phyloP scores from a whole-genome alignment of 2,797 vertebrate genomes.

The Cetoscarus ocellatus region DNA sequence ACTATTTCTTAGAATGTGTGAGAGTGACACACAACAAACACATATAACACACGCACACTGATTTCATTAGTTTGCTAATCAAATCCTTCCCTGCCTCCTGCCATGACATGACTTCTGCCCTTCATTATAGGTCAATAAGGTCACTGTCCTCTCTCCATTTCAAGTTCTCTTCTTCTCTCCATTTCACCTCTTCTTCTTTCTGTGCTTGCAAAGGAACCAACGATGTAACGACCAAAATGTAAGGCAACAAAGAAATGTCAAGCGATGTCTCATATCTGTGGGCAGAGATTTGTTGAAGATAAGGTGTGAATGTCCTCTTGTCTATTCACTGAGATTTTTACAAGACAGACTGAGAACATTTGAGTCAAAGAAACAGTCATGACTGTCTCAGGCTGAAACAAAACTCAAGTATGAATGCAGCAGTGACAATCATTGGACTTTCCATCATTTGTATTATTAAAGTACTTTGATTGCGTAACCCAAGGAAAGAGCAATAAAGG shows the following conservation, averaged over 20 bases:
- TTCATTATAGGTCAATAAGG: constrained; percentile 39
- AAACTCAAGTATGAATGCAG: constrained; percentile 1
- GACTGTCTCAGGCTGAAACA: constrained; percentile 27
- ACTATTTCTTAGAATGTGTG: constrained; percentile 31
- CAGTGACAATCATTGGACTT: too few species aligned
- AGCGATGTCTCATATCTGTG: constrained; percentile 1
- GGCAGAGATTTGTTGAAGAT: constrained; percentile 1
- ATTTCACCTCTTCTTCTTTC: neutral
- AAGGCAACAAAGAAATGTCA: constrained; percentile 11
- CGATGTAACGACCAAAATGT: constrained; percentile 12
- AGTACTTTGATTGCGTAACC: too few species aligned
- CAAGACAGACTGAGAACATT: constrained; percentile 34
- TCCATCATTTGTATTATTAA: too few species aligned
- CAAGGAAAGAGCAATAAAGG: too few species aligned
- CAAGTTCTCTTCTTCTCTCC: neutral
- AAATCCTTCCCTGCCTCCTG: constrained; percentile 50
- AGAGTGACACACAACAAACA: constrained; percentile 17
- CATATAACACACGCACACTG: constrained; percentile 20
- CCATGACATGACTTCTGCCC: constrained; percentile 39
- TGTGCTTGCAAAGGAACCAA: neutral
- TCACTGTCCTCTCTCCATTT: constrained; percentile 10
- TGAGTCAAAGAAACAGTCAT: constrained; percentile 41
- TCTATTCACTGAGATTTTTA: constrained; percentile 18
- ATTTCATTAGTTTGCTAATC: constrained; percentile 72
- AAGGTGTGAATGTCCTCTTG: constrained; percentile 10